Evolutionary conservation across 2,113 vertebrate species (phyloP), one percentile per base, ranked within the genome.

Genomic region (western clawed frog (Xenopus tropicalis)): DNA sequence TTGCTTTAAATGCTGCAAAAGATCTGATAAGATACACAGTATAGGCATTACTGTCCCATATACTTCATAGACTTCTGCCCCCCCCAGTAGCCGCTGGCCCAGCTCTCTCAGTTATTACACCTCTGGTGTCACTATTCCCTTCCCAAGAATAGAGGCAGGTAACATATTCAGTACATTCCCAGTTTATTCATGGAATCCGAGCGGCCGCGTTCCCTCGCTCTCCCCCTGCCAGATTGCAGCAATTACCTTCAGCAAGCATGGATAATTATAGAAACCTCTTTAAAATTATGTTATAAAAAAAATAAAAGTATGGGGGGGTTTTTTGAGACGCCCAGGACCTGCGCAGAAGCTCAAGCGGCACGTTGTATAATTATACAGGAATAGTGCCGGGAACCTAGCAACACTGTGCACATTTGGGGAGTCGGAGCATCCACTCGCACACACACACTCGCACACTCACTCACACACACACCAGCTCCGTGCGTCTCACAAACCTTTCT

Each of bases 401-500:
- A 92, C 91, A 54, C 88, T 90, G 88, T 88, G 90, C 83, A 90
- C 86, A 37, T 37, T 37, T 7, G 5, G 6, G 6, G 6, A 37
- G 29, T 37, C 10, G 29, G 5, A 37, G 2, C 78, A 82, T 86
- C 85, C 86, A 84, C 83, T 82, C n/a, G n/a, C n/a, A n/a, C n/a
- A 74, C 83, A 82, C 79, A 72, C 82, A 85, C 86, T 85, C 85
- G 1, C 84, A 83, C 77, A 76, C 23, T 82, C 79, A n/a, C n/a
- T 79, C 42, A 44, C 9, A 37, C 11, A 64, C 29, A 64, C 25
- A 43, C 25, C 14, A 8, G 58, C 44, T 13, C 11, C 46, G 16
- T 48, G 46, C 4, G 46, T 3, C 46, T 37, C 69, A 94, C 94
- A 86, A 87, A 94, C 93, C 94, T 96, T 88, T 82, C n/a, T 90